Base-by-base conservation (phyloP, 2,888 invertebrate species). In the Empis livida region DNA sequence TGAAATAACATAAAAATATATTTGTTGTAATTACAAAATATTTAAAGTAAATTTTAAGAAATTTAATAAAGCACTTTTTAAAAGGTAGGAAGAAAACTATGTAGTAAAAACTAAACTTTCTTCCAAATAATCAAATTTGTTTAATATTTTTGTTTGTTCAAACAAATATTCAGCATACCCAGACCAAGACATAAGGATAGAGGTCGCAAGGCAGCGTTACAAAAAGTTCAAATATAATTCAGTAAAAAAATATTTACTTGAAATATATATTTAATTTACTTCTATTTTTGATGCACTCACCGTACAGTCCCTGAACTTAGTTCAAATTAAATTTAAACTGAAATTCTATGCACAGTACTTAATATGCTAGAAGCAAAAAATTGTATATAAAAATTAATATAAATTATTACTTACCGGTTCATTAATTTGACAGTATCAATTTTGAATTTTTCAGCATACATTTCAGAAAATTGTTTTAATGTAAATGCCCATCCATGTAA, bases 401-500 rank as follows among this genome's bases (percentile, higher is more conserved):
- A n/a, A 14, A 14, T 20, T 17, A 10, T 9, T 17, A 60, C 68
- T 64, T 53, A 68, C 68, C 82, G 76, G 76, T 89, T 94, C 97
- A 99, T 99, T 62, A 99, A 82, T 71, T 97, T 97, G 57, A 85
- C 87, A 44, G 86, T 84, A 71, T 96, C 93, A 56, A 96, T 92
- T 75, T 95, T 94, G 80, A 99, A 99, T 74, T 97, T 99, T 67
- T 90, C 90, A 31, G 95, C 87, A 68, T 99, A 99, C 88, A 99
- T 93, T 73, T 97, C 96, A 43, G 97, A 77, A 76, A 99, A 99
- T 76, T 99, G 97, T 76, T 99, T 99, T 56, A 99, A 80, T 54
- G 99, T 99, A 73, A 99, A 99, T 44, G 97, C 99, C 99, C 99
- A 99, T 55, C 99, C 97, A 71, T 99, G 99, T 53, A 99, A 88